Base-by-base conservation (phyloP, 2,797 vertebrate genomes). In the Hyperoplus immaculatus region DNA sequence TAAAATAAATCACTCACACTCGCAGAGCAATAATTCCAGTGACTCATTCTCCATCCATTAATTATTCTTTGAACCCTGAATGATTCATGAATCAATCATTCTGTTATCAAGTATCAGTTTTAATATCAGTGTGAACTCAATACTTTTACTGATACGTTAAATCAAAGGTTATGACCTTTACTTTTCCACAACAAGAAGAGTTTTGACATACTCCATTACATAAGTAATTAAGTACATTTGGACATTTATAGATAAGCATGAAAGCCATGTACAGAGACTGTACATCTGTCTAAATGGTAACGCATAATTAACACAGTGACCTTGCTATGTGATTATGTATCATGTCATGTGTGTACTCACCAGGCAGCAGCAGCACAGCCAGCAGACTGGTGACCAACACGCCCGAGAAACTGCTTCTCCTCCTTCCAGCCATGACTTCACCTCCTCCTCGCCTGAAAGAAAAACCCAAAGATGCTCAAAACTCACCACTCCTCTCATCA, bases 281-380 rank as follows among this genome's bases (percentile, higher is more conserved):
- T 18, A n/a, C 13, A 51, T 16, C n/a, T 15, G 8, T 42, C 46
- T 3, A 10, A 16, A 38, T 13, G 11, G 12, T 46, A 41, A 9
- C 61, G 18, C 29, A 58, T 16, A 49, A 49, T 15, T 46, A 7
- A n/a, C 39, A 36, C 2, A 1, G 4, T 3, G 63, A 38, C 39
- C 58, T n/a, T 1, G 70, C 18, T 0, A 8, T 61, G 12, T 36
- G 54, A n/a, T 16, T 1, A 16, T 29, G 16, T 18, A 4, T 29
- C 10, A 4, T 53, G 46, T 41, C 3, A 39, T 46, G n/a, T 45
- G 11, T 69, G n/a, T 69, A 92, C 93, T 94, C 84, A 95, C 94
- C 93, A 16, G 94, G 89, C 81, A 94, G 85, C 69, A 95, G 82
- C 54, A 88, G 67, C 61, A 81, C 82, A 41, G 82, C 89, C 86